Evolutionary conservation across 2,888 invertebrate species (phyloP).

Genomic region (Peribatodes rhomboidaria): DNA sequence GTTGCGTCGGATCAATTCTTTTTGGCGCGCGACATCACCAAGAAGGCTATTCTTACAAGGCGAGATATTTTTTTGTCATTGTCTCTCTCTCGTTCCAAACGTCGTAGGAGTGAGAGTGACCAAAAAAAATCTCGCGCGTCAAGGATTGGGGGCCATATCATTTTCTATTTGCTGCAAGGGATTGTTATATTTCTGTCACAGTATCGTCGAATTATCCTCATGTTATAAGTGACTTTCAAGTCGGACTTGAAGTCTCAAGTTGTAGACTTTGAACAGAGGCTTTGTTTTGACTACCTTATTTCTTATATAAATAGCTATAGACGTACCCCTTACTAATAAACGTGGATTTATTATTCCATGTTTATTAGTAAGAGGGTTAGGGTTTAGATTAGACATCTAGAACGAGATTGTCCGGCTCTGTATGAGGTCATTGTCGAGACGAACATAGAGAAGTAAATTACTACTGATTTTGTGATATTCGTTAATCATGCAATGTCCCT

Average conservation of each 20-base stretch:
- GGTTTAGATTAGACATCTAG: constrained; percentile 20
- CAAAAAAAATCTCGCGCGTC: too few relatives aligned
- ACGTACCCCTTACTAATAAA: too few relatives aligned
- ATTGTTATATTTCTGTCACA: neutral
- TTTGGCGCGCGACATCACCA: too few relatives aligned
- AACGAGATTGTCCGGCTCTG: constrained; percentile 39
- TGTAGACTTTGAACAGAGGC: constrained; percentile 37
- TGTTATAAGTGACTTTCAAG: neutral
- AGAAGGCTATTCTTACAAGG: too few relatives aligned
- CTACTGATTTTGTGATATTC: constrained; percentile 67
- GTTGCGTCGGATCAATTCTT: too few relatives aligned
- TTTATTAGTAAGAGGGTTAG: too few relatives aligned
- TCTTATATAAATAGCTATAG: constrained; percentile 20
- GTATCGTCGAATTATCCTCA: neutral
- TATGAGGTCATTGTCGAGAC: constrained; percentile 30
- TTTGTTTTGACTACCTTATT: constrained; percentile 41
- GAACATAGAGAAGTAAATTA: constrained; percentile 38
- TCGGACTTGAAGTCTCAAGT: neutral
- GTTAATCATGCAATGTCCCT: constrained; percentile 71
- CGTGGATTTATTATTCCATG: too few relatives aligned
- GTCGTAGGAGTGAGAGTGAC: too few relatives aligned
- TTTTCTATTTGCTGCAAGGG: neutral
- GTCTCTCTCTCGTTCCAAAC: too few relatives aligned
- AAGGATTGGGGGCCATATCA: too few relatives aligned
- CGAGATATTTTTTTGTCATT: too few relatives aligned